phyloP scores from a whole-genome alignment of 2,888 invertebrate genomes.

The Eupithecia subfuscata region DNA sequence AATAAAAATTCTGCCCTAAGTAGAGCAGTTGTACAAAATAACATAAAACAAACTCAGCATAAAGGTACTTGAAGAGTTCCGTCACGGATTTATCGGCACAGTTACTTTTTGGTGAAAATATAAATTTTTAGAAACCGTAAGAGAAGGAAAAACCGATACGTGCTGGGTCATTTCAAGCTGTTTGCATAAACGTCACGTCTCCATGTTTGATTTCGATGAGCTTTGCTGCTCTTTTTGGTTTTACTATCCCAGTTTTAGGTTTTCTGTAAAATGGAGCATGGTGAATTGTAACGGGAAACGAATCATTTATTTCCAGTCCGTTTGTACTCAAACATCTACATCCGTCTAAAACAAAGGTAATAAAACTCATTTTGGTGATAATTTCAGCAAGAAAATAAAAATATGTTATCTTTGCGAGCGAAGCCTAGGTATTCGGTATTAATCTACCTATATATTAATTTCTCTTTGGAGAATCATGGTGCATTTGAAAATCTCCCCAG shows the following conservation, averaged over 20 bases:
- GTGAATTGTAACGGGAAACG: conserved; percentile 6
- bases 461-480: too few relatives aligned
- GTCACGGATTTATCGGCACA: conserved; percentile 54
- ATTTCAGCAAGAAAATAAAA: too few relatives aligned
- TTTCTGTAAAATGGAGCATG: conserved; percentile 6
- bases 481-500: too few relatives aligned
- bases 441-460: too few relatives aligned
- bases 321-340: not conserved
- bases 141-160: conserved; percentile 60
- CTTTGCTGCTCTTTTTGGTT: conserved; percentile 22
- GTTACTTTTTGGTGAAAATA: conserved; percentile 60
- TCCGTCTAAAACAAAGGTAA: not conserved
- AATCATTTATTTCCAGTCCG: not conserved
- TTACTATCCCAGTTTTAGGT: conserved; percentile 11
- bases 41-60: conserved; percentile 18
- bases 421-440: too few relatives aligned
- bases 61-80: conserved; percentile 30
- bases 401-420: too few relatives aligned
- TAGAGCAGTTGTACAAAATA: conserved; percentile 15
- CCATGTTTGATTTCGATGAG: conserved; percentile 37
- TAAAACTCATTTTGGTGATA: not conserved
- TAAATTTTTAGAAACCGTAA: conserved; percentile 61
- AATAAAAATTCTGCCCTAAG: not conserved
- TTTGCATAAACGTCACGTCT: conserved; percentile 64
- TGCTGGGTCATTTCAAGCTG: conserved; percentile 62